Evolutionary conservation across 2,888 invertebrate species (phyloP).

Genomic region (Onthophagus sagittarius): DNA sequence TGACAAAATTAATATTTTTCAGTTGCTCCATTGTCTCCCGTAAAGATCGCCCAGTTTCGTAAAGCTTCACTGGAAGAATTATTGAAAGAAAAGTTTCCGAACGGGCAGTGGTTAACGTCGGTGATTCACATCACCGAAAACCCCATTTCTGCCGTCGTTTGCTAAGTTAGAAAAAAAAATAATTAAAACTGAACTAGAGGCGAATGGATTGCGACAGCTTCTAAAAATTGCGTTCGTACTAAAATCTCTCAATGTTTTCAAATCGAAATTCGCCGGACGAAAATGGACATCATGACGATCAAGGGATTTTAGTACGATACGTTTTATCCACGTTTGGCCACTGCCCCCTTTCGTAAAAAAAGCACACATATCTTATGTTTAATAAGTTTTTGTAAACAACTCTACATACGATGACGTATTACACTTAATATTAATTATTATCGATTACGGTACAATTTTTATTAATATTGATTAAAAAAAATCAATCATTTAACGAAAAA

Average conservation of each 20-base stretch:
- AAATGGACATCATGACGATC: not conserved
- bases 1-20: slow-evolving; percentile 42
- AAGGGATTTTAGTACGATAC: slow-evolving; percentile 46
- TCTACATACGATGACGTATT: slow-evolving; percentile 9
- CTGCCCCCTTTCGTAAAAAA: slow-evolving; percentile 40
- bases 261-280: not conserved
- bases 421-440: not conserved
- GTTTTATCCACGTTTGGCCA: slow-evolving; percentile 41
- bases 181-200: not conserved
- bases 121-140: slow-evolving; percentile 76
- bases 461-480: not conserved
- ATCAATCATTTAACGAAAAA: not conserved
- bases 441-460: not conserved
- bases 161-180: slow-evolving; percentile 50
- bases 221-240: slow-evolving; percentile 32
- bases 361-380: slow-evolving; percentile 39
- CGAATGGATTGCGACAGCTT: slow-evolving; percentile 20
- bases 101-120: slow-evolving; percentile 55
- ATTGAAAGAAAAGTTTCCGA: slow-evolving; percentile 46
- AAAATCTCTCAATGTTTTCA: slow-evolving; percentile 28
- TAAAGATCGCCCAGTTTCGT: slow-evolving; percentile 64
- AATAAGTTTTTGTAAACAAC: slow-evolving; percentile 11
- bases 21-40: slow-evolving; percentile 70
- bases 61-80: slow-evolving; percentile 58
- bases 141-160: slow-evolving; percentile 72